Base-by-base conservation (phyloP, 1,140 invertebrate genomes). In the Anastrepha ludens region DNA sequence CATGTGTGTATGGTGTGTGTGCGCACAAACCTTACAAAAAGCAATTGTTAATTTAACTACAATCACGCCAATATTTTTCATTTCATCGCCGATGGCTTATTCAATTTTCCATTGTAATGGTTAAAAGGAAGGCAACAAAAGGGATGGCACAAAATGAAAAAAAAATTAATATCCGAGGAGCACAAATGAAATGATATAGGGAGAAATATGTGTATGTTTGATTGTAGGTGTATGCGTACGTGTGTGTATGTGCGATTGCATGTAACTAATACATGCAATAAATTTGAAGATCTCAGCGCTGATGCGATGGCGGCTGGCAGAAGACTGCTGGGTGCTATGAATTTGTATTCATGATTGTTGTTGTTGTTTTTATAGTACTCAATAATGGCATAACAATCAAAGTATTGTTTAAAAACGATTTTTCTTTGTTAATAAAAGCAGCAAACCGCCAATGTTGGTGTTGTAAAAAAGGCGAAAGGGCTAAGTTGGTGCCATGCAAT, bases 341-440 rank as follows among this genome's bases (percentile, higher is more conserved):
- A 2, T 74, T 74, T 74, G 39, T 58, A 50, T 29, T 47, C 13
- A 13, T 81, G n/a, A n/a, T 1, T 81, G 47, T 58, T 81, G n/a
- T 55, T 81, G 47, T 29, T 47, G 6, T 50, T 4, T 44, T 17
- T 47, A 15, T n/a, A 55, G 47, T 47, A 58, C 74, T 81, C 74
- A 81, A 81, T 47, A 81, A 58, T 81, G 74, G 74, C 47, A 55
- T 81, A 81, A 81, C 74, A 81, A 81, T 81, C 74, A 81, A 86
- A 86, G 29, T 65, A 64, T 86, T 86, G 85, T 86, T 86, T 47
- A 62, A 86, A 86, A 86, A 65, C 62, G 85, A 60, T 86, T 86
- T 62, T 5, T 86, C 85, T 86, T 86, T 65, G 29, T 65, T 86
- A 60, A 62, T 50, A 86, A 41, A 65, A 62, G 2, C 58, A 58